Evolutionary conservation across 1,140 invertebrate genomes (phyloP).

Genomic region (Drosophila auraria): DNA sequence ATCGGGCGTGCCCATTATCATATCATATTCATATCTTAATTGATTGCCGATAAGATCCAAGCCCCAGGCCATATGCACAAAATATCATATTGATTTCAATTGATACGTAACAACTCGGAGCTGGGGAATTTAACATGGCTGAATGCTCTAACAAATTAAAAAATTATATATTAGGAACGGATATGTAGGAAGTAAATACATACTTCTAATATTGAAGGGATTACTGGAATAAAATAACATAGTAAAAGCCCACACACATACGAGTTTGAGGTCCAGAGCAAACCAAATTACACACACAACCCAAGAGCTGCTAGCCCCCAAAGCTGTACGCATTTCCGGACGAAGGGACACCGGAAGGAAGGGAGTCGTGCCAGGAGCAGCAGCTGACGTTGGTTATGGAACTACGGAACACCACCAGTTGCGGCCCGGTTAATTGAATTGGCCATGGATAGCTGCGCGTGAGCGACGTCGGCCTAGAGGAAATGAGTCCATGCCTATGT

Average conservation of each 20-base stretch:
- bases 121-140: conserved; percentile 19
- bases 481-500: conserved; percentile 29
- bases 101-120: conserved; percentile 18
- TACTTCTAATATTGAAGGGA: neutral
- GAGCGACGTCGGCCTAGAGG: conserved; percentile 21
- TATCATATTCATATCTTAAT: conserved; percentile 72
- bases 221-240: neutral
- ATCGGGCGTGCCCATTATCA: conserved; percentile 59
- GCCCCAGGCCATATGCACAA: conserved; percentile 32
- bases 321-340: conserved; percentile 16
- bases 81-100: conserved; percentile 37
- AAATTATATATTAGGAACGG: neutral
- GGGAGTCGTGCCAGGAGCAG: conserved; percentile 39
- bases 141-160: conserved; percentile 17
- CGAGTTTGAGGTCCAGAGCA: neutral
- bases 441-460: conserved; percentile 59
- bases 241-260: neutral
- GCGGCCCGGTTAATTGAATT: conserved; percentile 73
- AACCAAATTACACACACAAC: conserved; percentile 12
- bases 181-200: too few species aligned
- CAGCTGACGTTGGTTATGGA: conserved; percentile 35
- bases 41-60: conserved; percentile 70
- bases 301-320: neutral
- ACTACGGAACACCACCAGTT: conserved; percentile 48
- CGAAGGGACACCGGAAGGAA: conserved; percentile 12